Evolutionary conservation across 2,888 invertebrate species (phyloP).

Genomic region (Temnothorax unifasciatus): DNA sequence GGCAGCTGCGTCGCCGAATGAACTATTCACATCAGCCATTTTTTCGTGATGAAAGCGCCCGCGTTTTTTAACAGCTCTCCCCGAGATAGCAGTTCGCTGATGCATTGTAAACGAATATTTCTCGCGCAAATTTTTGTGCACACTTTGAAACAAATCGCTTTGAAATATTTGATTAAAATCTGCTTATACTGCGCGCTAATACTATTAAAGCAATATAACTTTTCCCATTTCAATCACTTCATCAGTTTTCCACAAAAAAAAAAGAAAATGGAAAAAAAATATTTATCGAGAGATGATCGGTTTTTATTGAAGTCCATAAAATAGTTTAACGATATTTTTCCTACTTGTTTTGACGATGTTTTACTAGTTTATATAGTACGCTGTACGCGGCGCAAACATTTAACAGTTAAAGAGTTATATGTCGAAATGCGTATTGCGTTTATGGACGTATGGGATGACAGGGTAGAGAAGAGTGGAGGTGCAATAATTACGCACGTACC

Average conservation of each 20-base stretch:
- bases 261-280: background rate
- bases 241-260: background rate
- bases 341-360: slow-evolving; percentile 3
- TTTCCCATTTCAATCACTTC: background rate
- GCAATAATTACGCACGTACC: slow-evolving; percentile 69
- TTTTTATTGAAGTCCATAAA: background rate
- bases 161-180: slow-evolving; percentile 50
- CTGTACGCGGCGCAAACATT: background rate
- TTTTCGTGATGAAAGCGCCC: slow-evolving; percentile 61
- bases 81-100: slow-evolving; percentile 45
- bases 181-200: slow-evolving; percentile 16
- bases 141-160: slow-evolving; percentile 30
- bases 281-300: background rate
- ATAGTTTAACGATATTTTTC: background rate
- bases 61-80: slow-evolving; percentile 70
- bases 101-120: slow-evolving; percentile 69
- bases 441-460: slow-evolving; percentile 39
- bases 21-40: slow-evolving; percentile 58
- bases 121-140: slow-evolving; percentile 30
- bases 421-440: slow-evolving; percentile 13
- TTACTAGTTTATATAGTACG: background rate
- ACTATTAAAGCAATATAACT: slow-evolving; percentile 2
- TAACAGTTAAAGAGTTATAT: background rate
- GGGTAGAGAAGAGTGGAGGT: slow-evolving; percentile 12
- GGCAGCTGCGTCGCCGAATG: slow-evolving; percentile 64